Conservation (phyloP, 2,797 vertebrate species). For the Adelosebastes latens region DNA sequence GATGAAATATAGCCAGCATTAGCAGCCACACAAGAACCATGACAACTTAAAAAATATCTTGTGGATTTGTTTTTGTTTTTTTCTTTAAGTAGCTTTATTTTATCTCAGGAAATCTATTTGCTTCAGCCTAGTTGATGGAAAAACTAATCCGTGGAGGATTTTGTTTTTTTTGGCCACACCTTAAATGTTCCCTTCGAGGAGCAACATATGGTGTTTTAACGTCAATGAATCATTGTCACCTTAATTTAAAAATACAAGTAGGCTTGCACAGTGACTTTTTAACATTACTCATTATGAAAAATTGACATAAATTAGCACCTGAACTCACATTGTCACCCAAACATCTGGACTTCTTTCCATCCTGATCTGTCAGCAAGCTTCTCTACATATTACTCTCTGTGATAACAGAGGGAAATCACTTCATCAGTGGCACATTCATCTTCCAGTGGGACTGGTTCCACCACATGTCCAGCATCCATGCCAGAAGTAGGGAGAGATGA, state of each 20-base stretch:
- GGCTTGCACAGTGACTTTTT: neutral
- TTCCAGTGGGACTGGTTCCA: constrained; percentile 18
- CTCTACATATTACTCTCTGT: constrained; percentile 8
- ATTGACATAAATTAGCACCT: constrained; percentile 6
- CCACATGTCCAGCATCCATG: constrained; percentile 57
- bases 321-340: neutral
- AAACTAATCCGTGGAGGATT: neutral
- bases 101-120: neutral
- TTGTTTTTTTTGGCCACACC: neutral
- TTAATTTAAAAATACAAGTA: neutral
- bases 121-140: neutral
- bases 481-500: constrained; percentile 41
- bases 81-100: constrained; percentile 2
- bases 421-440: constrained; percentile 44
- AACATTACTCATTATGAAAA: neutral
- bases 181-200: neutral
- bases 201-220: neutral
- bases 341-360: constrained; percentile 21
- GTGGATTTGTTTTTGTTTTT: constrained; percentile 7
- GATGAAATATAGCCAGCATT: constrained; percentile 46
- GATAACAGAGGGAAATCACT: constrained; percentile 37
- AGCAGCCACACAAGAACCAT: constrained; percentile 17
- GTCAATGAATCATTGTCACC: neutral
- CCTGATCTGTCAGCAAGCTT: neutral
- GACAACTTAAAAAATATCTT: constrained; percentile 13